Conservation (phyloP, 2,113 vertebrate species). For the Anguilla japonica region DNA sequence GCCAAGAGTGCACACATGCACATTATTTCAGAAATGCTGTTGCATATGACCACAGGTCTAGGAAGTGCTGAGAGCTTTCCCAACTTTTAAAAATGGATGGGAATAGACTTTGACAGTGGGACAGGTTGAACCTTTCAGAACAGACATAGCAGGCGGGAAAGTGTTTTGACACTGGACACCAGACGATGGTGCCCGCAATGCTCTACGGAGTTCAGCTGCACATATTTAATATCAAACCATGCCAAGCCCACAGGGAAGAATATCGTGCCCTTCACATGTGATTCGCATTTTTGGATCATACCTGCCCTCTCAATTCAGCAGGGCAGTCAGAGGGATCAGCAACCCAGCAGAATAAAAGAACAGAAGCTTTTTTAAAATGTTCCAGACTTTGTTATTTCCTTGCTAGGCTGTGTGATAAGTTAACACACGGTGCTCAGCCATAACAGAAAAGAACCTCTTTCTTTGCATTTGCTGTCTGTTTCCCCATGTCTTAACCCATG, state of each 20-base stretch:
- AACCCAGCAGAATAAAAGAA: constrained; percentile 44
- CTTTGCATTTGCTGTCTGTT: constrained; percentile 83
- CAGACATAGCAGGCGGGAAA: not conserved
- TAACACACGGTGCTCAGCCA: constrained; percentile 67
- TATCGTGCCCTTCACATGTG: not conserved
- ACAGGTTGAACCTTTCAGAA: not conserved
- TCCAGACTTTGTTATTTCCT: constrained; percentile 54
- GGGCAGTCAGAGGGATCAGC: constrained; percentile 51
- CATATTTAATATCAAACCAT: not conserved
- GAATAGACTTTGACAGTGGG: not conserved
- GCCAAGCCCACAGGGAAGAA: not conserved
- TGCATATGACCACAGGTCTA: too few relatives aligned
- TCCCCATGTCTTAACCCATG: constrained; percentile 69
- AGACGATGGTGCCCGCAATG: not conserved
- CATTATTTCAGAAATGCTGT: too few relatives aligned
- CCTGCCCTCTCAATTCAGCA: constrained; percentile 34
- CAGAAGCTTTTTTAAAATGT: constrained; percentile 16
- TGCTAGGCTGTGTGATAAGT: constrained; percentile 52
- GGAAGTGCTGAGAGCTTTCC: not conserved
- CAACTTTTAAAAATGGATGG: not conserved
- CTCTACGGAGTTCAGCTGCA: not conserved
- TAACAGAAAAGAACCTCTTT: constrained; percentile 45
- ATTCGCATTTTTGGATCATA: constrained; percentile 23
- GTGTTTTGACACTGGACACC: not conserved
- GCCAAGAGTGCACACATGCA: too few relatives aligned